Evolutionary conservation across 2,888 invertebrate genomes (phyloP).

Genomic region (Spodoptera picta): DNA sequence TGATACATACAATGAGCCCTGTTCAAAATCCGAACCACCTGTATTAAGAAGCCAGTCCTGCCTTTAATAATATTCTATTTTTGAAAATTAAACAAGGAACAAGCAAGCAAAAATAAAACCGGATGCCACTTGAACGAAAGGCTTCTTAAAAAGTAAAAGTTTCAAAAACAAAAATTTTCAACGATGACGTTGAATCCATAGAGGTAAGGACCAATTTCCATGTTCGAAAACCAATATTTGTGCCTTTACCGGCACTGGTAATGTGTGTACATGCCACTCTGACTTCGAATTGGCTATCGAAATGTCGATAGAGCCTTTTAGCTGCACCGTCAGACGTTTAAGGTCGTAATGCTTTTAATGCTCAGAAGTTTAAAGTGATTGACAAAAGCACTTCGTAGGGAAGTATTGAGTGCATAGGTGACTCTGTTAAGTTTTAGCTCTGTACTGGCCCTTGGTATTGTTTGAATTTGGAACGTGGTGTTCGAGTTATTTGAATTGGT

Average conservation of each 20-base stretch:
- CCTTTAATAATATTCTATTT: too few relatives aligned
- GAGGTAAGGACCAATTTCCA: conserved; percentile 41
- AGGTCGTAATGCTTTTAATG: conserved; percentile 61
- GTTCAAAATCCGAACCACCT: too few relatives aligned
- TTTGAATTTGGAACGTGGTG: background rate
- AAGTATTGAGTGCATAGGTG: conserved; percentile 30
- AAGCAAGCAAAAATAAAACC: background rate
- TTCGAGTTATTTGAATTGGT: too few relatives aligned
- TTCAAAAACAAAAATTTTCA: conserved; percentile 10
- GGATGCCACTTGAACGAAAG: background rate
- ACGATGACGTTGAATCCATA: conserved; percentile 11
- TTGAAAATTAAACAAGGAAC: conserved; percentile 11
- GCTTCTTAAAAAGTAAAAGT: conserved; percentile 13
- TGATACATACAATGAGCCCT: too few relatives aligned
- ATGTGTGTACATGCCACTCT: conserved; percentile 72
- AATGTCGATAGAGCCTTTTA: conserved; percentile 62
- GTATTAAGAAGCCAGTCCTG: too few relatives aligned
- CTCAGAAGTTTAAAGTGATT: conserved; percentile 49
- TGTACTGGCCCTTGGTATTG: background rate
- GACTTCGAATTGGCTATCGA: conserved; percentile 66
- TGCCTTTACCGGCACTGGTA: conserved; percentile 55
- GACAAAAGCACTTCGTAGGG: conserved; percentile 22
- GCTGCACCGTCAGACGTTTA: conserved; percentile 53
- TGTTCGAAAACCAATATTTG: conserved; percentile 53
- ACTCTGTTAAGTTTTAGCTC: background rate